phyloP scores from a whole-genome alignment of 2,888 invertebrate species.

The Protophormia terraenovae region DNA sequence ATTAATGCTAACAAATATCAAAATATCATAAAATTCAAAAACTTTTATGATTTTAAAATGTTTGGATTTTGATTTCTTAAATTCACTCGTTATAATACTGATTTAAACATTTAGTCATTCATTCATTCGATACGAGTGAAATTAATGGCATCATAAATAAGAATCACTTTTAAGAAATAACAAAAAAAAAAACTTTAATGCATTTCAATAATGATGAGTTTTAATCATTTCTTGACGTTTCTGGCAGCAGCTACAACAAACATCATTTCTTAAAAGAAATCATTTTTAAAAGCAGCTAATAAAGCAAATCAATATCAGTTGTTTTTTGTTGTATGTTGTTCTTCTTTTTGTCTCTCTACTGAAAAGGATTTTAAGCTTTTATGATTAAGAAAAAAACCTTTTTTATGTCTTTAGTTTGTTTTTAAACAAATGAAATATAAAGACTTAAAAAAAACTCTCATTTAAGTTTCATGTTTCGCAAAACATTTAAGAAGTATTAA shows the following conservation, averaged over 20 bases:
- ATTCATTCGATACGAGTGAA: background rate
- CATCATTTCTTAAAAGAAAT: background rate
- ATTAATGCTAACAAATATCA: background rate
- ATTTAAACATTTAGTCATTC: background rate
- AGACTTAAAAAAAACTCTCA: background rate
- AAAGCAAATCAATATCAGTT: slow-evolving; percentile 62
- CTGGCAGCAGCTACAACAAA: background rate
- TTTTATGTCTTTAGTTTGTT: slow-evolving; percentile 9
- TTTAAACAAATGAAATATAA: slow-evolving; percentile 12
- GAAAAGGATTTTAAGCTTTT: slow-evolving; percentile 58
- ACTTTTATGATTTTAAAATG: slow-evolving; percentile 25
- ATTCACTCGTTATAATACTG: background rate
- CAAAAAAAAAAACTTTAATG: slow-evolving; percentile 43
- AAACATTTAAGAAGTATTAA: slow-evolving; percentile 33
- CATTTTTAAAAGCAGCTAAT: slow-evolving; percentile 52
- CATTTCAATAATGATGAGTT: slow-evolving; percentile 66
- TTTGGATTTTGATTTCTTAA: background rate
- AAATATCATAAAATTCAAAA: background rate
- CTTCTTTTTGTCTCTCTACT: background rate
- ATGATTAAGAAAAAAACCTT: slow-evolving; percentile 8
- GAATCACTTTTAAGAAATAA: slow-evolving; percentile 15
- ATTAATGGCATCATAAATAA: slow-evolving; percentile 62
- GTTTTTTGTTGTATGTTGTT: background rate
- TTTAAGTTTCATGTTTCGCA: slow-evolving; percentile 58
- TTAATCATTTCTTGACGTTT: slow-evolving; percentile 66